phyloP scores from a whole-genome alignment of 2,113 vertebrate species.

The Recurvirostra avosetta region DNA sequence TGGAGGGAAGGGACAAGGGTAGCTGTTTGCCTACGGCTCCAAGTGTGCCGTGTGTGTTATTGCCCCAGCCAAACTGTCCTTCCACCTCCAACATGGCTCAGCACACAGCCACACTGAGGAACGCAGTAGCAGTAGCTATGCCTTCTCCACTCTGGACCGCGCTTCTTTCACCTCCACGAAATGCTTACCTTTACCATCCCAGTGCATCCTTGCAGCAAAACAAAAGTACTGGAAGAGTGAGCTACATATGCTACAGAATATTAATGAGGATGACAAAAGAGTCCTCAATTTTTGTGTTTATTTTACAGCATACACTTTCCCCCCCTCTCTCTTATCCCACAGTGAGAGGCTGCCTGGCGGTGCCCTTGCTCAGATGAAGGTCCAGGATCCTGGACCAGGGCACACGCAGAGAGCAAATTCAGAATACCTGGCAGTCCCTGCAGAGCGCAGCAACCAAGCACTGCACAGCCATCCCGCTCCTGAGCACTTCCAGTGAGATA shows the following conservation, averaged over 20 bases:
- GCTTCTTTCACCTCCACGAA: background rate
- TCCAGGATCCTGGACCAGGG: background rate
- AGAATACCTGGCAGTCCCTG: background rate
- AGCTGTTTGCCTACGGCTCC: background rate
- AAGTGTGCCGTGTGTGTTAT: no score
- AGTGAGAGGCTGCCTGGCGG: background rate
- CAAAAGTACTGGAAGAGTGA: background rate
- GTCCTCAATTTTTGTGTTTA: background rate
- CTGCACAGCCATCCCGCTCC: background rate
- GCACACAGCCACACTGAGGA: background rate
- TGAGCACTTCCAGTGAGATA: background rate
- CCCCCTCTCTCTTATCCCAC: background rate
- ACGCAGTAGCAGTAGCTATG: background rate
- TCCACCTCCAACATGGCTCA: background rate
- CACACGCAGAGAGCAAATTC: background rate
- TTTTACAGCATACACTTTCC: background rate
- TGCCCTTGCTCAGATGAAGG: background rate
- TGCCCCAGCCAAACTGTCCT: background rate
- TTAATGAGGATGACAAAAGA: background rate
- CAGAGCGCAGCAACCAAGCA: background rate
- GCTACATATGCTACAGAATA: background rate
- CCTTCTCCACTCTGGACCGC: background rate
- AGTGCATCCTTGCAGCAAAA: background rate
- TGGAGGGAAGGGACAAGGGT: fast-evolving
- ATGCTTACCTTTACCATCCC: background rate